phyloP scores from a whole-genome alignment of 2,113 vertebrate species.

The Pedionomus torquatus region DNA sequence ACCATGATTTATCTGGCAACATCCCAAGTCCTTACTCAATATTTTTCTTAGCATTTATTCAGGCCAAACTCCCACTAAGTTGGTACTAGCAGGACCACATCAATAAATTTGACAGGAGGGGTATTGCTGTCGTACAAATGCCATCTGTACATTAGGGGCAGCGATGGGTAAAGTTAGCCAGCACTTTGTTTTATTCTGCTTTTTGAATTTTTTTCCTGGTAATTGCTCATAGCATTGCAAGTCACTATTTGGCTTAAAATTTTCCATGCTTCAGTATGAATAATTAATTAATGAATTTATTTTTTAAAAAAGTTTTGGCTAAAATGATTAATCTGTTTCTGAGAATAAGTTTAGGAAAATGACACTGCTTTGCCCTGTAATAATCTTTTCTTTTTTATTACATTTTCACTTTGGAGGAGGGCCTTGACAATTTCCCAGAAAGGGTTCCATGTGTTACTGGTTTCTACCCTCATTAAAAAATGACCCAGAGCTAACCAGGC shows the following conservation, averaged over 20 bases:
- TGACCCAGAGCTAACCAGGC: background rate
- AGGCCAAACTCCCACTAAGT: background rate
- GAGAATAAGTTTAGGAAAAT: conserved; percentile 10
- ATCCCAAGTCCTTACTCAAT: background rate
- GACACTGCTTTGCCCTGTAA: background rate
- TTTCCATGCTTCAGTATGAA: background rate
- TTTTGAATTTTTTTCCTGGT: background rate
- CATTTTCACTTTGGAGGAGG: background rate
- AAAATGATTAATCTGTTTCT: conserved; percentile 11
- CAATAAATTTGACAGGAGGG: background rate
- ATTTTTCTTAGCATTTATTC: conserved; percentile 8
- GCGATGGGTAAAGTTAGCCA: background rate
- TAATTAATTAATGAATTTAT: background rate
- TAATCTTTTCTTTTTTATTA: background rate
- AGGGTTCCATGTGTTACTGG: background rate
- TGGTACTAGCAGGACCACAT: background rate
- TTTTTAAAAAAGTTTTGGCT: background rate
- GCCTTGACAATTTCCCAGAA: background rate
- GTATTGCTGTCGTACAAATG: background rate
- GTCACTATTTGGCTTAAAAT: background rate
- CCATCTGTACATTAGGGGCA: background rate
- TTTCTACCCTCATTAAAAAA: background rate
- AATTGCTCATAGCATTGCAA: background rate
- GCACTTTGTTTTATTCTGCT: background rate
- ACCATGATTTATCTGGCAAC: background rate